Base-by-base conservation (phyloP, 2,888 invertebrate species). In the Tachina grossa region DNA sequence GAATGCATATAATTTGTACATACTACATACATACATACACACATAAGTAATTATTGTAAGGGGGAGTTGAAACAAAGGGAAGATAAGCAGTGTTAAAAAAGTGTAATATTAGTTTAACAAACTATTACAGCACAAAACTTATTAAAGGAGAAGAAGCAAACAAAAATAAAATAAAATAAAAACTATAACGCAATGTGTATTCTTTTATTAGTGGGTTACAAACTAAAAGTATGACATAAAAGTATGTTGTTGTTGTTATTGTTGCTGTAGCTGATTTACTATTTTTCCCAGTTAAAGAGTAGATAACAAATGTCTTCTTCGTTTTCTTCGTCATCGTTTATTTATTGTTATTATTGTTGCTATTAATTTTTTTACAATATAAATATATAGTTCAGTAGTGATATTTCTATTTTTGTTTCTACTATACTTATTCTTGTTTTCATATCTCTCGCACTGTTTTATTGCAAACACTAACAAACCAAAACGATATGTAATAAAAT, bases 111-210 rank as follows among this genome's bases (percentile, higher is more conserved):
- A 61, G 78, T 69, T 78, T 53, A 69, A 79, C n/a, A 31, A 72
- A 71, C 71, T 79, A 65, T 79, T 72, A 79, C 79, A 65, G 63
- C 71, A 79, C 61, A 79, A 55, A 77, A 47, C 55, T 79, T 63
- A 31, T 55, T 31, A 31, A 66, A 51, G 6, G 47, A 66, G 16
- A 57, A 53, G 13, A 39, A 59, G 13, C 57, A 8, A n/a, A 10
- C n/a, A n/a, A n/a, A n/a, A n/a, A n/a, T n/a, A n/a, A 57, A 41
- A 41, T 14, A 41, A n/a, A 19, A 57, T 14, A 39, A 59, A 43
- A 68, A 68, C n/a, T 41, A n/a, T 59, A 39, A 22, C 63, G n/a
- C 65, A 57, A 9, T 57, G 57, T 49, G 53, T 47, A 55, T 49
- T 11, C 59, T 14, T 45, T 39, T 57, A 19, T 55, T 57, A 16